Evolutionary conservation across 2,797 vertebrate species (phyloP).

Genomic region (Danio choprae): DNA sequence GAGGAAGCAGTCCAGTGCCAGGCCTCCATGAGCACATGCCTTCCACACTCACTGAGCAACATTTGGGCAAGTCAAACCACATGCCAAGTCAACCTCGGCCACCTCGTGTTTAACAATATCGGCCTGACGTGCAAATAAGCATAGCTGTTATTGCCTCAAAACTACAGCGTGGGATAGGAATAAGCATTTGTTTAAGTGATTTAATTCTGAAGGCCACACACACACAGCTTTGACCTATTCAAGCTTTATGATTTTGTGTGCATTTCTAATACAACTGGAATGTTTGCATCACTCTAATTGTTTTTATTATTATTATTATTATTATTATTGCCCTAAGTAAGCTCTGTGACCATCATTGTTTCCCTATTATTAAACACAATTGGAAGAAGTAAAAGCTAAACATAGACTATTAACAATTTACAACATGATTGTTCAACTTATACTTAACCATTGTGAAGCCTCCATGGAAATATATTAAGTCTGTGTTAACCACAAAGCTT

Average conservation of each 20-base stretch:
- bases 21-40: conserved; percentile 43
- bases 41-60: conserved; percentile 41
- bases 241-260: neutral
- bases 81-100: conserved; percentile 33
- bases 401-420: too few relatives aligned
- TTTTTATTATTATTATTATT: too few relatives aligned
- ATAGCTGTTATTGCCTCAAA: neutral
- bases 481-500: too few relatives aligned
- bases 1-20: conserved; percentile 45
- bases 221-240: neutral
- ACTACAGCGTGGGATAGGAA: neutral
- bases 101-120: conserved; percentile 38
- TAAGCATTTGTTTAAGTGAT: conserved; percentile 1
- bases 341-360: too few relatives aligned
- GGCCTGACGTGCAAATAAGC: conserved; percentile 12
- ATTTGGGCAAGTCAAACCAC: conserved; percentile 27
- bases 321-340: too few relatives aligned
- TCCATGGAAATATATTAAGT: too few relatives aligned
- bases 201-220: neutral
- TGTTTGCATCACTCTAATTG: too few relatives aligned
- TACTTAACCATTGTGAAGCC: too few relatives aligned
- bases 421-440: too few relatives aligned
- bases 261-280: neutral
- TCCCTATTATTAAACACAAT: too few relatives aligned
- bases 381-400: too few relatives aligned